Conservation (phyloP, 1,140 invertebrate species). For the Trichogramma pretiosum region DNA sequence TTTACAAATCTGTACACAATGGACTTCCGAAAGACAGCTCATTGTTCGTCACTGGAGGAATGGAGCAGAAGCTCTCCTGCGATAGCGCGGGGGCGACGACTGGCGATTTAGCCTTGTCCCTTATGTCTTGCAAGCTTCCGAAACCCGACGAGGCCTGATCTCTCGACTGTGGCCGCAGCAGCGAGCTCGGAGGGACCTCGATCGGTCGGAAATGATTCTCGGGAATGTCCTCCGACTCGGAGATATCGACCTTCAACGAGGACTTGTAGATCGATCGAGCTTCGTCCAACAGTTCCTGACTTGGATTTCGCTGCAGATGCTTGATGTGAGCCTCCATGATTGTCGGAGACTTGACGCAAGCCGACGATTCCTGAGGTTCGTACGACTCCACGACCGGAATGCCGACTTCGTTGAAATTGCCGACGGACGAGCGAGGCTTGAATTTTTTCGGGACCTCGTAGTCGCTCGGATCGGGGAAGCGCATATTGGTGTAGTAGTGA, state of each 20-base stretch:
- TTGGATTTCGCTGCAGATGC: slow-evolving; percentile 11
- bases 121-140: slow-evolving; percentile 30
- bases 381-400: slow-evolving; percentile 32
- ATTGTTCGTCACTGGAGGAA: too few relatives aligned
- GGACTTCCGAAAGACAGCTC: too few relatives aligned
- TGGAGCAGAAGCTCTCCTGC: too few relatives aligned
- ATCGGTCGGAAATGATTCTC: slow-evolving; percentile 15
- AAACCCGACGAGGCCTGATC: slow-evolving; percentile 33
- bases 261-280: neutral
- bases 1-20: slow-evolving; percentile 29
- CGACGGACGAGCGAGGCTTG: slow-evolving; percentile 19
- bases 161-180: slow-evolving; percentile 25
- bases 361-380: slow-evolving; percentile 12
- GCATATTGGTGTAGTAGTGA: neutral
- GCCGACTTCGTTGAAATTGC: slow-evolving; percentile 42
- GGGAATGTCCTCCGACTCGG: neutral
- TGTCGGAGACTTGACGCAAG: slow-evolving; percentile 16
- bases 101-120: slow-evolving; percentile 18
- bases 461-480: slow-evolving; percentile 33
- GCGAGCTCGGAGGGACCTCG: slow-evolving; percentile 16
- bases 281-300: slow-evolving; percentile 4
- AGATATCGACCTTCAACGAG: neutral
- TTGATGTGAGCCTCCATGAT: slow-evolving; percentile 21
- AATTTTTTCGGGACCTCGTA: slow-evolving; percentile 26
- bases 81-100: too few relatives aligned